Conservation (phyloP, 2,888 invertebrate species). For the Eristalis intricaria region DNA sequence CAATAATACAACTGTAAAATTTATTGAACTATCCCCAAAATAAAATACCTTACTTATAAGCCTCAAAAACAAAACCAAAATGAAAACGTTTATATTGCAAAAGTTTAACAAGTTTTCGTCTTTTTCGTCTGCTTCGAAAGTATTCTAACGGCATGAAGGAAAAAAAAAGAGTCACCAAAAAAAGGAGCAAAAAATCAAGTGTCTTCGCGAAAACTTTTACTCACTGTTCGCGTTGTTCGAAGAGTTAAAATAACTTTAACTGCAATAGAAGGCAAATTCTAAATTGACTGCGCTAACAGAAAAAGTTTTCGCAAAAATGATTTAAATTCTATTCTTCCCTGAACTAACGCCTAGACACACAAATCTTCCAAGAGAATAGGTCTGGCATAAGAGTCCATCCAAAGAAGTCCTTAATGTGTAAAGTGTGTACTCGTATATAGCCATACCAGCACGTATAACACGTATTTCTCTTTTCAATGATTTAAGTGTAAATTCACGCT, state of each 20-base stretch:
- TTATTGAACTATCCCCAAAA: too few species aligned
- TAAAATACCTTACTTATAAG: too few species aligned
- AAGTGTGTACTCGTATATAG: too few species aligned
- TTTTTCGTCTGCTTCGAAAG: not conserved
- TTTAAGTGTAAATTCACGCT: constrained; percentile 31
- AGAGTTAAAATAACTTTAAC: constrained; percentile 3
- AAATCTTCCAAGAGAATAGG: not conserved
- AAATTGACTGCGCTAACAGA: constrained; percentile 12
- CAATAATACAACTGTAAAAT: too few species aligned
- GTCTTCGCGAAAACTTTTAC: not conserved
- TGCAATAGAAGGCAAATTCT: not conserved
- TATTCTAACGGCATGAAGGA: not conserved
- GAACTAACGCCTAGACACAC: constrained; percentile 11
- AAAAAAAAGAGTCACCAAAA: not conserved
- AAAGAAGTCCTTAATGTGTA: not conserved
- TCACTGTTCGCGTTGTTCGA: not conserved
- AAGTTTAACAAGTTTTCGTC: not conserved
- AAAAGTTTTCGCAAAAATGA: constrained; percentile 11
- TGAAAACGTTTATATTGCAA: not conserved
- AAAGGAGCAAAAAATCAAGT: not conserved
- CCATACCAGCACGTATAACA: not conserved
- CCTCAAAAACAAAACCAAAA: too few species aligned
- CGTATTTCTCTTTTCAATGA: not conserved
- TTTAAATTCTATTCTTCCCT: constrained; percentile 24
- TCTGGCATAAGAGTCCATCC: constrained; percentile 1